Evolutionary conservation across 2,888 invertebrate species (phyloP).

Genomic region (Tricholauxania praeusta): DNA sequence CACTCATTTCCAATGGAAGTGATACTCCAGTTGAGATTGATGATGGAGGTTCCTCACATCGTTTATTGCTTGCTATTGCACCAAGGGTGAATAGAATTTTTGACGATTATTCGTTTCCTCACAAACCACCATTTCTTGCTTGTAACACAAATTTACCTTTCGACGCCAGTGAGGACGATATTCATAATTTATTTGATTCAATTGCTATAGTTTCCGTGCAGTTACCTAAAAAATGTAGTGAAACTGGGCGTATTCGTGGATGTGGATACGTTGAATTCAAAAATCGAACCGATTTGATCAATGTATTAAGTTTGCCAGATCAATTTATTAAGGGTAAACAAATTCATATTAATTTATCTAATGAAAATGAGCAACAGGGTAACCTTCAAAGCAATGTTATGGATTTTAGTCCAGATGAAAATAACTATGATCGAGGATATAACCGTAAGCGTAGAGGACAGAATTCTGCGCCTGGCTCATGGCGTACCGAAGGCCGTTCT

Average conservation of each 20-base stretch:
- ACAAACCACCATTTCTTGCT: slow-evolving; percentile 86
- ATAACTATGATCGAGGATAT: slow-evolving; percentile 52
- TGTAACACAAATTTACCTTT: slow-evolving; percentile 94
- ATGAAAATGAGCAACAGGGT: slow-evolving; percentile 75
- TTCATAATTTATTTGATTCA: slow-evolving; percentile 80
- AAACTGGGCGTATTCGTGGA: slow-evolving; percentile 81
- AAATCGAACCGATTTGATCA: slow-evolving; percentile 85
- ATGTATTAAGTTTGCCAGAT: slow-evolving; percentile 85
- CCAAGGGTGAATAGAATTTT: slow-evolving; percentile 89
- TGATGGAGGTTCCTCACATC: slow-evolving; percentile 67
- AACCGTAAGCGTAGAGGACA: slow-evolving; percentile 55
- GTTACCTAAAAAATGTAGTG: slow-evolving; percentile 83
- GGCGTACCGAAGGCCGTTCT: slow-evolving; percentile 60
- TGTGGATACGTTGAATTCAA: slow-evolving; percentile 95
- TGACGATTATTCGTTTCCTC: slow-evolving; percentile 87
- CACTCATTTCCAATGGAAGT: slow-evolving; percentile 82
- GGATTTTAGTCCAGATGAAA: slow-evolving; percentile 53
- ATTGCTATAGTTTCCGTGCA: slow-evolving; percentile 68
- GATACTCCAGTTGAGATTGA: slow-evolving; percentile 76
- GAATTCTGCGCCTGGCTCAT: slow-evolving; percentile 58
- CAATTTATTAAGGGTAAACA: slow-evolving; percentile 83
- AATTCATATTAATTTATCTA: slow-evolving; percentile 84
- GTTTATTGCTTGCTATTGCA: slow-evolving; percentile 84
- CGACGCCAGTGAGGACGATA: slow-evolving; percentile 88
- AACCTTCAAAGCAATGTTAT: slow-evolving; percentile 70